A percentile compares a stretch with the other conserved stretches of the same genome.
These are phyloP conservation scores for Aldabrachelys gigantea DNA, from an alignment of 2,113 vertebrate genomes.

Conservation along the genomic window DNA sequence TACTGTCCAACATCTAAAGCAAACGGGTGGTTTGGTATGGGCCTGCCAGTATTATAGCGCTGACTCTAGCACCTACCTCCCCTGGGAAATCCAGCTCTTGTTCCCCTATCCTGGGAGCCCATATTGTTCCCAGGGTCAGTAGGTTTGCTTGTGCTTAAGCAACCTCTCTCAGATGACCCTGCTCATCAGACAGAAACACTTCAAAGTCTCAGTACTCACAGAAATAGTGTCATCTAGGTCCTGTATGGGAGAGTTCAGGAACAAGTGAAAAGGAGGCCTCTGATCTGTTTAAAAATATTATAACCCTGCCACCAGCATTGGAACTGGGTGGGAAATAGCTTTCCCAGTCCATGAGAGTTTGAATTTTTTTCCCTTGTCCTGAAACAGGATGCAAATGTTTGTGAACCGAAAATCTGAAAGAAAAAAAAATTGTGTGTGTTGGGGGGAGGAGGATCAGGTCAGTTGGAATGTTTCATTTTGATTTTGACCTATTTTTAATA, in stretches of 20 bases:
- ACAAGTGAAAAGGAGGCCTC: background rate
- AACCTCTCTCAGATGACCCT: background rate
- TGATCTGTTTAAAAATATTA: background rate
- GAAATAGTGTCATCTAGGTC: accelerated
- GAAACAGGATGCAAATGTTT: background rate
- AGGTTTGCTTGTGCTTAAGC: background rate
- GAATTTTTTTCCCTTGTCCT: background rate
- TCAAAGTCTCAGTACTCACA: background rate
- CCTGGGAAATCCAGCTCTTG: background rate
- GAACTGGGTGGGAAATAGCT: background rate
- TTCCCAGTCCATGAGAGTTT: background rate
- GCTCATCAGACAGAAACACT: background rate
- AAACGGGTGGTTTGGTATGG: background rate
- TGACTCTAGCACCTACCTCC: accelerated
- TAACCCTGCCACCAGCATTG: background rate
- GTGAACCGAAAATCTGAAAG: background rate
- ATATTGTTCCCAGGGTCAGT: background rate
- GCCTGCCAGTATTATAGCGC: background rate
- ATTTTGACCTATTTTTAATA: background rate
- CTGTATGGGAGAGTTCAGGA: accelerated
- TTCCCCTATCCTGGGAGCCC: accelerated
- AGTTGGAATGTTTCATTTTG: background rate
- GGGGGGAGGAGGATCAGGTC: background rate
- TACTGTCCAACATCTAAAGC: background rate
- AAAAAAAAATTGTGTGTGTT: too few species aligned